Percentiles rank a stretch among this genome's conserved stretches.
Conservation (phyloP, 2,797 vertebrate genomes). For the Chanos chanos region DNA sequence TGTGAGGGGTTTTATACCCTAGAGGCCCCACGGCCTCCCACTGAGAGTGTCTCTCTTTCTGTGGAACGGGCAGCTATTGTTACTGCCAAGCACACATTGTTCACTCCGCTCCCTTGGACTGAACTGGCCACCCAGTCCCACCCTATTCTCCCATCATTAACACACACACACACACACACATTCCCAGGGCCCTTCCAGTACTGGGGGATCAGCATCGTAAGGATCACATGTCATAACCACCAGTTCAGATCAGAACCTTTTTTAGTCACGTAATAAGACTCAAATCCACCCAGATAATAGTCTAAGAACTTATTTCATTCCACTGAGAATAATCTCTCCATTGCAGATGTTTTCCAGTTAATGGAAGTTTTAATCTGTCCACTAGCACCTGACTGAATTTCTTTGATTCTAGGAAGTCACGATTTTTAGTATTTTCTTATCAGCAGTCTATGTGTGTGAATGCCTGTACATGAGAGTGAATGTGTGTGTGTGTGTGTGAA, state of each 20-base stretch:
- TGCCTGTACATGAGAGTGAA: background rate
- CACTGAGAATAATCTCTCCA: too few relatives aligned
- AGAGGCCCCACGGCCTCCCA: constrained; percentile 52
- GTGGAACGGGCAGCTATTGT: constrained; percentile 61
- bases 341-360: too few relatives aligned
- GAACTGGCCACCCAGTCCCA: constrained; percentile 57
- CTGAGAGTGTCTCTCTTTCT: constrained; percentile 58
- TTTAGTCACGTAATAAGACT: background rate
- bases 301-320: too few relatives aligned
- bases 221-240: background rate
- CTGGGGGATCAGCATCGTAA: background rate
- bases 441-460: background rate
- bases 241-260: too few relatives aligned
- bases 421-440: too few relatives aligned
- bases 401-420: too few relatives aligned
- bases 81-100: constrained; percentile 63
- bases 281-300: background rate
- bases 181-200: background rate
- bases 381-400: too few relatives aligned
- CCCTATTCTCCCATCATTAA: constrained; percentile 33
- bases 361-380: too few relatives aligned
- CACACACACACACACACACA: background rate
- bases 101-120: constrained; percentile 60
- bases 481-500: background rate
- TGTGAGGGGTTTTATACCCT: constrained; percentile 6